phyloP scores from a whole-genome alignment of 2,797 vertebrate genomes.

The Crypturellus tataupa region DNA sequence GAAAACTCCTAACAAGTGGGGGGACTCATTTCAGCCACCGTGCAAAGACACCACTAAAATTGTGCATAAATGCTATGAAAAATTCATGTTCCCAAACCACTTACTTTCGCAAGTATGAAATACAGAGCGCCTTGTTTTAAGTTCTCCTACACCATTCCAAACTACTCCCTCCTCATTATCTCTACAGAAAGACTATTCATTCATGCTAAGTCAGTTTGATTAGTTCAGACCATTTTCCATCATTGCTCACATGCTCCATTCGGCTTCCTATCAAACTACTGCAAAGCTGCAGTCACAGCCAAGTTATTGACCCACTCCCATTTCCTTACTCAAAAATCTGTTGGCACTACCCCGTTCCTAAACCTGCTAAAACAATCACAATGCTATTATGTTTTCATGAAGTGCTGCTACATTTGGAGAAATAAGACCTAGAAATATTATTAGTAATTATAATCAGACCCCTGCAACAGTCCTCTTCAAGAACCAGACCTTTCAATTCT shows the following conservation, averaged over 20 bases:
- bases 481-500: not conserved
- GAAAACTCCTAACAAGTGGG: not conserved
- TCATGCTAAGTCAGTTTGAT: slow-evolving; percentile 20
- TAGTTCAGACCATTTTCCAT: slow-evolving; percentile 27
- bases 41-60: not conserved
- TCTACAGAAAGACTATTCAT: slow-evolving; percentile 64
- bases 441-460: slow-evolving; percentile 38
- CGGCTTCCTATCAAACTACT: slow-evolving; percentile 26
- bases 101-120: not conserved
- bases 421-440: slow-evolving; percentile 14
- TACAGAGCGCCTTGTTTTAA: slow-evolving; percentile 29
- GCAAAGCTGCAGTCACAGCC: not conserved
- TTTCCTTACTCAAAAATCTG: slow-evolving; percentile 28
- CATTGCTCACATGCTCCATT: not conserved
- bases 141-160: slow-evolving; percentile 36
- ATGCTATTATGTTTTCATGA: not conserved
- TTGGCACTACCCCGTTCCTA: slow-evolving; percentile 9
- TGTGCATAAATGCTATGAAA: not conserved
- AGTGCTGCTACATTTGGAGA: not conserved
- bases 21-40: not conserved
- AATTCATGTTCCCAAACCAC: not conserved
- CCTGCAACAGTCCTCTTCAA: not conserved
- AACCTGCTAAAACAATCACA: slow-evolving; percentile 30
- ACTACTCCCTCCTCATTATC: slow-evolving; percentile 34
- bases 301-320: slow-evolving; percentile 24